Evolutionary conservation across 30 jellyfish, hydroid and myxozoan genomes (phyloP), one percentile per base, ranked within the genome.

Genomic region (Nemopilema nomurai): DNA sequence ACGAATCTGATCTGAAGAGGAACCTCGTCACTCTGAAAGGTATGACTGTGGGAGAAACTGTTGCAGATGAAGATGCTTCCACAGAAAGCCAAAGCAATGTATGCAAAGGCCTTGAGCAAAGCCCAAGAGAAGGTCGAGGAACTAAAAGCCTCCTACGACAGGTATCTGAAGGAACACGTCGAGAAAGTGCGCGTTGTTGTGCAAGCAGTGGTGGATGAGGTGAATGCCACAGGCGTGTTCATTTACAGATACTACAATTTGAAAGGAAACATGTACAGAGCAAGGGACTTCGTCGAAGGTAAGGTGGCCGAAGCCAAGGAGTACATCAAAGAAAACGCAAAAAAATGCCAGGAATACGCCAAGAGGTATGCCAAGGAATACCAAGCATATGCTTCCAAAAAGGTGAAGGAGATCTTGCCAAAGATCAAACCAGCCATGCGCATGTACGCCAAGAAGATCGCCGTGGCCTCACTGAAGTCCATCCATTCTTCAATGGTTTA

Each of bases 11-110:
- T 28, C 53, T 88, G 70, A 82, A 89, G 62, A 63, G 65, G 30
- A 67, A 30, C 74, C 74, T 93, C 53, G 30, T 88, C 72, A 67
- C 92, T 18, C 65, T 93, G 72, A 85, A 87, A 72, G 90, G 89
- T 62, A 93, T 93, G 98, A 87, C 97, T 28, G 89, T 93, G n/a
- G 84, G 91, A n/a, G 96, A 93, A 52, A 93, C 98, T 28, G 90
- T 93, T 62, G 96, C 87, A 18, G 98, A 88, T 87, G 76, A 84
- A 79, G 80, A 84, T 30, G 81, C 62, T 93, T 81, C 98, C 98
- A 52, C 64, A 31, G 78, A 88, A 81, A 57, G 82, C 96, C 50
- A 74, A 32, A 28, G 79, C 25, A 33, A 64, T 84, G 68, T 84
- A 84, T 52, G 87, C 73, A 1, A 84, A 74, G 50, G 93, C 87